Evolutionary conservation across 2,113 vertebrate species (phyloP), one percentile per base, ranked within the genome.

Genomic region (Panurus biarmicus): DNA sequence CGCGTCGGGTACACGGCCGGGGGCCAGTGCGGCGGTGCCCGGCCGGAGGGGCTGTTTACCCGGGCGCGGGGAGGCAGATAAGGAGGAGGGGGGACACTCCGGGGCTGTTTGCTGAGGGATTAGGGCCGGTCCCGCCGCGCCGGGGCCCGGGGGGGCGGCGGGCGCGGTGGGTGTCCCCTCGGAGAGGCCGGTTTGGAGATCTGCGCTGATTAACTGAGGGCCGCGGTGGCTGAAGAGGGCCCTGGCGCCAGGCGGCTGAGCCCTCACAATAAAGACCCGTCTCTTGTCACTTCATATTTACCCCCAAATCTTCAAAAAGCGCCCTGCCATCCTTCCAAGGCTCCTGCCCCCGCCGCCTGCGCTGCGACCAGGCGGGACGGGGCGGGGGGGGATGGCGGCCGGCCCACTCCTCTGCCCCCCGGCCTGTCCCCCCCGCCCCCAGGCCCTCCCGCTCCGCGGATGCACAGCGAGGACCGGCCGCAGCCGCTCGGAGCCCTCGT

Each of bases 271-370:
- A 98, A 97, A 98, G 98, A 98, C 98, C 98, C 98, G 97, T 98
- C 98, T 98, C 98, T 97, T 98, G 98, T 99, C 98, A 98, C 98
- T 98, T 99, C 97, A 95, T 97, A 99, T 99, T 98, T 98, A 97
- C 95, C 98, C 96, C 96, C 96, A 97, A 98, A 98, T 98, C 94
- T 93, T 94, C 96, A 96, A 97, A 96, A 97, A 97, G 97, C 76
- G 94, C 96, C 93, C 96, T 90, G 92, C 96, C 79, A 94, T 76
- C 92, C 94, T 95, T 94, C 64, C 90, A 79, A 78, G 91, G 89
- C 94, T 96, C 96, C 94, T 93, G 94, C 48, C 60, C 53, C 84
- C n/a, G 83, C 53, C 79, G 92, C 69, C 87, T 45, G 60, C 54
- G 8, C 85, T 64, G 57, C 38, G 53, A 47, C 69, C 89, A 18